Base-by-base conservation (phyloP, 2,113 vertebrate species). In the Vulpes vulpes region DNA sequence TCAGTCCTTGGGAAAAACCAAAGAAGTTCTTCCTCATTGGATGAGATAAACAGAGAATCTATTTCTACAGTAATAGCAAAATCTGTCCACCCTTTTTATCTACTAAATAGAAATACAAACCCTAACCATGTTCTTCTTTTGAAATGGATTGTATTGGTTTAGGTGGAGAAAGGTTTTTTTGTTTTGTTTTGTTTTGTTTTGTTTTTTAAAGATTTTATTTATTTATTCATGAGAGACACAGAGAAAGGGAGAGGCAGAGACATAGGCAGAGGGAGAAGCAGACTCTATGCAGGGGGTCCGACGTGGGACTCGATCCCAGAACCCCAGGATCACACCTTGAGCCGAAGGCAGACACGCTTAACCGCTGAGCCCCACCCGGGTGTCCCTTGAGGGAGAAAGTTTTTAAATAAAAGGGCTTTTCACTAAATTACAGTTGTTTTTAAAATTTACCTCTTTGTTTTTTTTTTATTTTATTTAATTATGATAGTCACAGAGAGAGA, bases 351-450 rank as follows among this genome's bases (percentile, higher is more conserved):
- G 43, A 43, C 43, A 43, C 43, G 7, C 7, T 43, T 43, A 43
- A 43, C 43, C 43, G 1, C 43, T 43, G 43, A 43, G 43, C 43
- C 43, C 43, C 43, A 43, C 43, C 43, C 7, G 43, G 43, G 43
- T 43, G 43, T 43, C 43, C 43, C 43, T 43, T 43, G 43, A 76
- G 35, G 57, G 27, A 82, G 27, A 82, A 62, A 17, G 16, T 53
- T 95, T 89, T 57, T 81, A 89, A 85, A 51, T n/a, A 49, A 78
- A 93, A 57, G 60, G 17, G 8, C 2, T 38, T 95, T 95, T 73
- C 17, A 64, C 30, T 93, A 53, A 62, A 22, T 49, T 20, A 69
- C n/a, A 22, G 4, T 84, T 91, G 15, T 62, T 73, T 93, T 38
- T 19, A 84, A 74, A 69, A 85, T 69, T n/a, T 69, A 38, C 27